Evolutionary conservation across 64 coral and sea anemone genomes (phyloP).

Genomic region (Dendrophyllia cribrosa): DNA sequence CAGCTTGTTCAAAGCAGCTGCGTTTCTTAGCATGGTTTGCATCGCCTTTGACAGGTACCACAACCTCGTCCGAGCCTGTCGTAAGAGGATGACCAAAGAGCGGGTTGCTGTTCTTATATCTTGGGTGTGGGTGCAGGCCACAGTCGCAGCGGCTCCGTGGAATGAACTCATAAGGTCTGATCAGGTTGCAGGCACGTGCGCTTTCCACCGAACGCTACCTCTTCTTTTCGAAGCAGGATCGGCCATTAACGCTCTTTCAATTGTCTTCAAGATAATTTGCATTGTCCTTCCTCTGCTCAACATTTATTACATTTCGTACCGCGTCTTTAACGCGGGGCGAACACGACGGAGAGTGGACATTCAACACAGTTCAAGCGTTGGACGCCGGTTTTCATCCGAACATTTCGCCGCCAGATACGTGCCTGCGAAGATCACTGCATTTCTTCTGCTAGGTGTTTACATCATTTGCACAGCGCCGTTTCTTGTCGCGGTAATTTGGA

Average conservation of each 20-base stretch:
- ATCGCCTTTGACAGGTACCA: slow-evolving; percentile 77
- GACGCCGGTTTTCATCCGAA: slow-evolving; percentile 38
- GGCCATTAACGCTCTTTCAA: slow-evolving; percentile 5
- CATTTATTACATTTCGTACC: slow-evolving; percentile 57
- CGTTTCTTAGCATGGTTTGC: slow-evolving; percentile 68
- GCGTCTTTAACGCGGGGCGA: slow-evolving; percentile 59
- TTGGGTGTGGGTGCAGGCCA: slow-evolving; percentile 69
- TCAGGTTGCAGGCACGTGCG: neutral
- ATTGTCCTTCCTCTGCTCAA: slow-evolving; percentile 50
- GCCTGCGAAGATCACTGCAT: slow-evolving; percentile 49
- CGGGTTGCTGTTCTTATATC: slow-evolving; percentile 32
- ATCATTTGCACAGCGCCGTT: slow-evolving; percentile 60
- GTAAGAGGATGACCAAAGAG: slow-evolving; percentile 45
- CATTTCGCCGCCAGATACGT: slow-evolving; percentile 47
- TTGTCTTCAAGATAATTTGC: slow-evolving; percentile 47
- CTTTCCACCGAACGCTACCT: slow-evolving; percentile 30
- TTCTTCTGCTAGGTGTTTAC: slow-evolving; percentile 64
- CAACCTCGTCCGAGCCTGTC: slow-evolving; percentile 50
- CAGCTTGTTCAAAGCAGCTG: slow-evolving; percentile 59
- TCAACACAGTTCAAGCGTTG: slow-evolving; percentile 3
- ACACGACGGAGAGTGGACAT: slow-evolving; percentile 61
- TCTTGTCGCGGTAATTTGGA: slow-evolving; percentile 46
- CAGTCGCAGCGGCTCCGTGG: slow-evolving; percentile 62
- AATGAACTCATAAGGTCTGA: neutral
- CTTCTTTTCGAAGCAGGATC: slow-evolving; percentile 46